phyloP scores from a whole-genome alignment of 2,888 invertebrate genomes.

The Pyrochroa serraticornis region DNA sequence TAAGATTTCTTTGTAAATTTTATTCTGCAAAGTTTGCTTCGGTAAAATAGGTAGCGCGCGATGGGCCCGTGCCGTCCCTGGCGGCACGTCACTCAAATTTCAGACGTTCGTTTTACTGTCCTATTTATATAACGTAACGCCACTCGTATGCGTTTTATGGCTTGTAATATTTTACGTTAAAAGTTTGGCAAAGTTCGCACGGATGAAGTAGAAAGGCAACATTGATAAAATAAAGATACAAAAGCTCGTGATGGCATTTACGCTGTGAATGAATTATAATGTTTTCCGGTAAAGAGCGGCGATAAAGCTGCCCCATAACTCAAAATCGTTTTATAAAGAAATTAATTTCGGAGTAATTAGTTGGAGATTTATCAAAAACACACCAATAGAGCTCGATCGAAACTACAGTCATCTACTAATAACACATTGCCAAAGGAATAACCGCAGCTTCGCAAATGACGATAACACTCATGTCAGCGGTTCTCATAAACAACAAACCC shows the following conservation, averaged over 20 bases:
- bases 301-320: conserved; percentile 7
- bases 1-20: no score
- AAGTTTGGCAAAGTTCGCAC: conserved; percentile 30
- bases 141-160: conserved; percentile 33
- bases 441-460: conserved; percentile 27
- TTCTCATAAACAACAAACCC: conserved; percentile 26
- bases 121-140: conserved; percentile 32
- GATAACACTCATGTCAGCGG: conserved; percentile 29
- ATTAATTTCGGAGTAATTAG: conserved; percentile 16
- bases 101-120: conserved; percentile 24
- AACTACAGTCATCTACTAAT: neutral
- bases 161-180: conserved; percentile 34
- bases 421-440: conserved; percentile 12
- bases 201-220: conserved; percentile 30
- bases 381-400: neutral
- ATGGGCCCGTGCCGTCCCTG: neutral
- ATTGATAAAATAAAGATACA: conserved; percentile 35
- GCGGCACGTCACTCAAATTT: conserved; percentile 13
- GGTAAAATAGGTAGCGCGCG: neutral
- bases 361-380: conserved; percentile 5
- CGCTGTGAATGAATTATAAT: conserved; percentile 24
- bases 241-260: conserved; percentile 17
- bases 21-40: no score
- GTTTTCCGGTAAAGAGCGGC: conserved; percentile 7
- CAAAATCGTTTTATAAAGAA: conserved; percentile 13